Conservation (phyloP, 2,888 invertebrate genomes). For the Drosophila atripex region DNA sequence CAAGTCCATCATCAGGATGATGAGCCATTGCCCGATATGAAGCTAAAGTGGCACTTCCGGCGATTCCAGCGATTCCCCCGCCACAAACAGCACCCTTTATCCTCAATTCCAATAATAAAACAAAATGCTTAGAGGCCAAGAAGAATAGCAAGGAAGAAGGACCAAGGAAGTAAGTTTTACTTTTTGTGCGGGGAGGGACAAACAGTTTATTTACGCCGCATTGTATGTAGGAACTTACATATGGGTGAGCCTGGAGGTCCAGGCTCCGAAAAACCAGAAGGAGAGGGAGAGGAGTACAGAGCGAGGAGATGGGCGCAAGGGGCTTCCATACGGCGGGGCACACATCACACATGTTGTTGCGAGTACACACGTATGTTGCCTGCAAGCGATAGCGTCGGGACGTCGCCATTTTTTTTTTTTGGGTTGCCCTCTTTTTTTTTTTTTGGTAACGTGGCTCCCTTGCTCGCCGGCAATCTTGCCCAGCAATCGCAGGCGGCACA, state of each 20-base stretch:
- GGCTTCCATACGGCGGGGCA: conserved; percentile 84
- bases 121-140: conserved; percentile 59
- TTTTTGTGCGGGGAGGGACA: conserved; percentile 55
- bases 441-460: conserved; percentile 34
- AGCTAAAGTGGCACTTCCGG: conserved; percentile 64
- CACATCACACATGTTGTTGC: conserved; percentile 84
- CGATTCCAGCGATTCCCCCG: conserved; percentile 3
- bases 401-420: conserved; percentile 44
- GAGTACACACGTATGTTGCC: conserved; percentile 83
- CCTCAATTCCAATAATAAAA: conserved; percentile 52
- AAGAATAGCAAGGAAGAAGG: conserved; percentile 8
- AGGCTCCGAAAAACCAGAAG: conserved; percentile 4
- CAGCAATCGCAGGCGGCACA: conserved; percentile 75
- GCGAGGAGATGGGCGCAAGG: conserved; percentile 2
- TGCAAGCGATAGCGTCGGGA: conserved; percentile 82
- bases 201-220: conserved; percentile 83
- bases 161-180: conserved; percentile 17
- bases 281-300: no score
- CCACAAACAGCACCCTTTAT: not conserved
- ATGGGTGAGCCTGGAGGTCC: conserved; percentile 78
- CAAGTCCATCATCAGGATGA: conserved; percentile 51
- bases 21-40: conserved; percentile 44
- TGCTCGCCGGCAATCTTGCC: conserved; percentile 64
- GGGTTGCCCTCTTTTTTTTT: conserved; percentile 3
- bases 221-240: conserved; percentile 83